phyloP scores from a whole-genome alignment of 2,797 vertebrate genomes.

The Paramormyrops hopkinsi region DNA sequence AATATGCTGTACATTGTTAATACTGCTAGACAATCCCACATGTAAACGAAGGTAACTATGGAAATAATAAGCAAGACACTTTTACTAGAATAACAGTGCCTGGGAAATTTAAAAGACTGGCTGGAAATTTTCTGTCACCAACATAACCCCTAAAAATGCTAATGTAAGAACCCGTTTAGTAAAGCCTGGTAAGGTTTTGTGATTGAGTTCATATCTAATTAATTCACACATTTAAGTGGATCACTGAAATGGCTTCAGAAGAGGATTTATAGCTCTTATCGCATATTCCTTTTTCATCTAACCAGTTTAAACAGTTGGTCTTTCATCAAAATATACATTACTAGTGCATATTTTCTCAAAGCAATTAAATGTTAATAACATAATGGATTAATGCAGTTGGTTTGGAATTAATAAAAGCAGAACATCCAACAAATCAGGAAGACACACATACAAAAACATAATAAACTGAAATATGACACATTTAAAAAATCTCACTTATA shows the following conservation, averaged over 20 bases:
- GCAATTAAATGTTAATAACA: background rate
- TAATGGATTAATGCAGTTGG: background rate
- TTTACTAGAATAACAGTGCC: background rate
- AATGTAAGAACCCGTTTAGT: background rate
- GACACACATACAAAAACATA: background rate
- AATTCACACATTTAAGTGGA: background rate
- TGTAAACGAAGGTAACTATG: background rate
- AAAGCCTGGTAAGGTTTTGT: background rate
- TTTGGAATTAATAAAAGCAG: background rate
- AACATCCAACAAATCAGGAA: background rate
- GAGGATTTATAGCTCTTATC: background rate
- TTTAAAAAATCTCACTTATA: background rate
- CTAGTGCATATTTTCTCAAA: background rate
- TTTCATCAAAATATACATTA: background rate
- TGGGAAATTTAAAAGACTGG: background rate
- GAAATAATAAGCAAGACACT: background rate
- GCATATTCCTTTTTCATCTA: background rate
- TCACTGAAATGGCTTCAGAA: background rate
- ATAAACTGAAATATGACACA: background rate
- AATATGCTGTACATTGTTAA: background rate
- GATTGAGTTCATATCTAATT: background rate
- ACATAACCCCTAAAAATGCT: background rate
- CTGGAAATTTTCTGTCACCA: background rate
- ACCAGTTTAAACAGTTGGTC: background rate
- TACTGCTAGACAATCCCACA: background rate